A percentile compares a stretch with the other conserved stretches of the same genome.
These are phyloP conservation scores for Aelia acuminata DNA, from an alignment of 2,888 invertebrate species.

Conservation along the genomic window DNA sequence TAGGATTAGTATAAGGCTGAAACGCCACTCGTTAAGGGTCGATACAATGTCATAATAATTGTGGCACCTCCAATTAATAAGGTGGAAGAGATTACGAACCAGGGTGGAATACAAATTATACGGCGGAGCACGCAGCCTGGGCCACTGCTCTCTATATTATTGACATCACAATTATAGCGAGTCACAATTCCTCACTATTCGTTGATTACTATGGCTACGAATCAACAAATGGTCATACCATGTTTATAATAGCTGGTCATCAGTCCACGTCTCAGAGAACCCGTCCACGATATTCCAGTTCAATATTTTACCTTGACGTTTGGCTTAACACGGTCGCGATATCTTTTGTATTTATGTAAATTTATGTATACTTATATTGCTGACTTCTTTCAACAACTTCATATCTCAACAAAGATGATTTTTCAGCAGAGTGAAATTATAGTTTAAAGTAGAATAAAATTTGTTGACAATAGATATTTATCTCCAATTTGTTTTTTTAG, in stretches of 20 bases:
- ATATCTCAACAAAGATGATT: too few species aligned
- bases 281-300: background rate
- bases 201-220: slow-evolving; percentile 33
- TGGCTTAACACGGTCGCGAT: too few species aligned
- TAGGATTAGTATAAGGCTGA: background rate
- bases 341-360: too few species aligned
- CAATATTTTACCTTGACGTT: background rate
- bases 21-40: background rate
- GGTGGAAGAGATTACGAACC: slow-evolving; percentile 15
- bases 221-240: slow-evolving; percentile 29
- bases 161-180: slow-evolving; percentile 13
- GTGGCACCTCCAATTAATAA: slow-evolving; percentile 30
- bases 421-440: too few species aligned
- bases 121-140: background rate
- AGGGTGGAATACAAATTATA: slow-evolving; percentile 3
- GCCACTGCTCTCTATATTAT: slow-evolving; percentile 22
- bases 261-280: background rate
- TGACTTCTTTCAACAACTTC: too few species aligned
- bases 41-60: slow-evolving; percentile 39
- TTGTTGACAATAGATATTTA: too few species aligned
- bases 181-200: slow-evolving; percentile 29
- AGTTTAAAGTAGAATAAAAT: too few species aligned
- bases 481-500: too few species aligned
- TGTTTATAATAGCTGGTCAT: slow-evolving; percentile 12
- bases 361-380: too few species aligned